Conservation (phyloP, 2,797 vertebrate genomes). For the Ibycter americanus region DNA sequence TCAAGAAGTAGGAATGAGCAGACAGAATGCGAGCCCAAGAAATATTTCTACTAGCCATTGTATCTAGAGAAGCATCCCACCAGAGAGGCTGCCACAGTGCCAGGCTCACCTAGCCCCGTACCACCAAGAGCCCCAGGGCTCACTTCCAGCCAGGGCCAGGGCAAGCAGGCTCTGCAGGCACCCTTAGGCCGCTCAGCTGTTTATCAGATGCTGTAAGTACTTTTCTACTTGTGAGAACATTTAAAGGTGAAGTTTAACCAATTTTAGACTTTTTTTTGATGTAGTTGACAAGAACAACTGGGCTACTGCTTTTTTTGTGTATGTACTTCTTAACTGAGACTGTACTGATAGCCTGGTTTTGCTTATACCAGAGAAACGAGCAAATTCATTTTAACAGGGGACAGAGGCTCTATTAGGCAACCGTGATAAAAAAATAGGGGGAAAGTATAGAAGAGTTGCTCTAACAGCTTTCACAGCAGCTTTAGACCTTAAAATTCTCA, state of each 20-base stretch:
- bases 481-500: not conserved
- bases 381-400: accelerated
- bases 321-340: not conserved
- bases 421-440: not conserved
- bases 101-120: not conserved
- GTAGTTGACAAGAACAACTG: not conserved
- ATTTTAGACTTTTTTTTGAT: not conserved
- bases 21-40: not conserved
- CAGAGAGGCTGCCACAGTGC: not conserved
- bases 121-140: not conserved
- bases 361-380: not conserved
- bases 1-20: not conserved
- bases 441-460: not conserved
- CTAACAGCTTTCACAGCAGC: not conserved
- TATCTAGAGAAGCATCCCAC: not conserved
- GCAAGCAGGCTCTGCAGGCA: not conserved
- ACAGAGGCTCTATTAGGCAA: not conserved
- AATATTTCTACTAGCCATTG: accelerated
- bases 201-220: accelerated
- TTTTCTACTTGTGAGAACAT: not conserved
- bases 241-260: not conserved
- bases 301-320: accelerated
- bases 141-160: not conserved
- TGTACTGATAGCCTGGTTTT: not conserved
- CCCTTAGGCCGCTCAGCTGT: not conserved